A percentile compares a stretch with the other conserved stretches of the same genome.
Conservation (phyloP, 2,888 invertebrate species). For the Drosophila acutilabella region DNA sequence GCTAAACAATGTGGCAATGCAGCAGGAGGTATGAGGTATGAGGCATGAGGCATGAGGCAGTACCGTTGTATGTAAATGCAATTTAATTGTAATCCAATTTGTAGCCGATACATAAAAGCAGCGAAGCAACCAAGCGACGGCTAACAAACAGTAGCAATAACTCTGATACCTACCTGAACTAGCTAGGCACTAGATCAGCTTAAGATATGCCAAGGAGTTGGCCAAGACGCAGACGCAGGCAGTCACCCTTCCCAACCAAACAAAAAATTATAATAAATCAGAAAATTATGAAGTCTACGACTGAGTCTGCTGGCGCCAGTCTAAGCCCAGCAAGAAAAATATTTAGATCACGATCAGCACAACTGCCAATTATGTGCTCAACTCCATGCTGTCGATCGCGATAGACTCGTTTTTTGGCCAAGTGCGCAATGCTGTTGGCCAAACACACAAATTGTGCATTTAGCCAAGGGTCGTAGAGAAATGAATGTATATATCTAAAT, state of each 20-base stretch:
- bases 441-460: conserved; percentile 66
- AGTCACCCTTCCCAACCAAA: conserved; percentile 60
- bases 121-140: conserved; percentile 37
- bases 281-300: conserved; percentile 17
- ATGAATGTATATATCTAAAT: background rate
- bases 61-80: conserved; percentile 72
- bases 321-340: conserved; percentile 46
- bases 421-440: conserved; percentile 67
- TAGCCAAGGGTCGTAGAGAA: conserved; percentile 18
- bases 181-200: conserved; percentile 71
- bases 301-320: conserved; percentile 70
- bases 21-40: conserved; percentile 1
- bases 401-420: conserved; percentile 38
- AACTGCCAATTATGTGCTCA: conserved; percentile 69
- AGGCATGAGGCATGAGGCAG: conserved; percentile 4
- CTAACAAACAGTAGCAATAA: conserved; percentile 58
- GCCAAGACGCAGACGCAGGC: background rate
- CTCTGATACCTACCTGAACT: conserved; percentile 56
- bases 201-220: conserved; percentile 65
- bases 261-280: conserved; percentile 49
- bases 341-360: conserved; percentile 34
- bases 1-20: conserved; percentile 47
- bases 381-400: conserved; percentile 33
- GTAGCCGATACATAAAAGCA: conserved; percentile 50
- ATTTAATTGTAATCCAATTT: conserved; percentile 81